Percentiles rank a stretch among this genome's conserved stretches.
Conservation (phyloP, 2,797 vertebrate species). For the Sorex maritimensis region DNA sequence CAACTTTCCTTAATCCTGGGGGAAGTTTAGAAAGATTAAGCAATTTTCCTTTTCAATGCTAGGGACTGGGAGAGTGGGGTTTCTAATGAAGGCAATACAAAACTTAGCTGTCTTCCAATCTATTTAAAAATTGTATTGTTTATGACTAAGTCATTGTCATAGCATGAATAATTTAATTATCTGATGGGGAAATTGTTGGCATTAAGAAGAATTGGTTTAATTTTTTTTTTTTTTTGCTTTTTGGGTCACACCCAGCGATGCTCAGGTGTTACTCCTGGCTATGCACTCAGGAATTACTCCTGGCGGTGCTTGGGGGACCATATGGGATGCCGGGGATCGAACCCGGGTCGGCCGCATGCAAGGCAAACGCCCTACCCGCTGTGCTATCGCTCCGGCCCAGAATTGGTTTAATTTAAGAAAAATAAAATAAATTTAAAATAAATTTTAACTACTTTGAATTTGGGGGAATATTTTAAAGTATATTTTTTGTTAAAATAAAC, state of each 20-base stretch:
- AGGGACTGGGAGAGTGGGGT: not conserved
- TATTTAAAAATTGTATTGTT: slow-evolving; percentile 58
- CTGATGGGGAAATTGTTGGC: slow-evolving; percentile 10
- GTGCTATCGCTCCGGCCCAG: too few relatives aligned
- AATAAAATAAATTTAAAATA: slow-evolving; percentile 45
- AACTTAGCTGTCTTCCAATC: not conserved
- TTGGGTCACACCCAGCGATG: too few relatives aligned
- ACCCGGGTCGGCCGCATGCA: too few relatives aligned
- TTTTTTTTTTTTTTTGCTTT: too few relatives aligned
- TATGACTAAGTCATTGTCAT: slow-evolving; percentile 44
- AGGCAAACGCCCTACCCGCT: too few relatives aligned
- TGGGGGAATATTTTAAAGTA: slow-evolving; percentile 25
- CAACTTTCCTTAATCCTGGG: not conserved
- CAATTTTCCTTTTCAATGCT: slow-evolving; percentile 20
- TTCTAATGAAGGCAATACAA: not conserved
- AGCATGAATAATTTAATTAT: slow-evolving; percentile 49
- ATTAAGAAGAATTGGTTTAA: slow-evolving; percentile 12
- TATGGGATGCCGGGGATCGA: too few relatives aligned
- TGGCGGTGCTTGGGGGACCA: too few relatives aligned
- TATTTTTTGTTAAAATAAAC: slow-evolving; percentile 46
- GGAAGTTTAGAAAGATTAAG: not conserved
- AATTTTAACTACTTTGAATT: slow-evolving; percentile 45
- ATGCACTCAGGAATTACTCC: too few relatives aligned
- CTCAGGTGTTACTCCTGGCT: too few relatives aligned
- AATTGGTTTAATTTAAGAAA: slow-evolving; percentile 29